phyloP scores from a whole-genome alignment of 2,888 invertebrate genomes.

The Nomada hirtipes region DNA sequence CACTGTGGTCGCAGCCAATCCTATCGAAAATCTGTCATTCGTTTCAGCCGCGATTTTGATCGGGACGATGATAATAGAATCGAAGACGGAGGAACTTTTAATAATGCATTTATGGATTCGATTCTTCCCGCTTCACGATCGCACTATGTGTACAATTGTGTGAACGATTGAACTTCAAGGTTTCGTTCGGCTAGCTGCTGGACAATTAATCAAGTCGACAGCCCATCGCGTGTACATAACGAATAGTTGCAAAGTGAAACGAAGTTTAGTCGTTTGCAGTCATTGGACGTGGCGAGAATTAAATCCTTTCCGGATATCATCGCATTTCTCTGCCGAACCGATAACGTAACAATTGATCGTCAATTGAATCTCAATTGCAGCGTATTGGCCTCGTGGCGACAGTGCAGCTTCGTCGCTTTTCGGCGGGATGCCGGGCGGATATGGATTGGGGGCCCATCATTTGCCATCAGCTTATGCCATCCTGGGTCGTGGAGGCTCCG shows the following conservation, averaged over 20 bases:
- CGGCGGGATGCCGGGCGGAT: conserved; percentile 83
- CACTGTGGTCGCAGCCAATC: too few species aligned
- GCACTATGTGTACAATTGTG: too few species aligned
- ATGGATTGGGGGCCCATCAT: conserved; percentile 83
- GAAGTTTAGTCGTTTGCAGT: not conserved
- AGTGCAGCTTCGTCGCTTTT: conserved; percentile 81
- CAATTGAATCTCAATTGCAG: conserved; percentile 84
- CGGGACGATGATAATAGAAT: too few species aligned
- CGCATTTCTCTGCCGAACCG: not conserved
- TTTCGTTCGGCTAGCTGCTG: too few species aligned
- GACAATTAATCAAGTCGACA: not conserved
- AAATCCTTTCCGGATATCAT: not conserved
- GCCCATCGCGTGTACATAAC: not conserved
- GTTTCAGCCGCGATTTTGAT: too few species aligned
- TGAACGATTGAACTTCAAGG: too few species aligned
- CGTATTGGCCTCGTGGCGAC: conserved; percentile 92
- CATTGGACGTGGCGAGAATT: not conserved
- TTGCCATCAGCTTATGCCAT: conserved; percentile 84
- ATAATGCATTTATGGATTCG: too few species aligned
- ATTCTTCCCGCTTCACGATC: too few species aligned
- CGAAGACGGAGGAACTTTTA: too few species aligned
- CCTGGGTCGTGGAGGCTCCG: conserved; percentile 81
- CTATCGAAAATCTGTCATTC: too few species aligned
- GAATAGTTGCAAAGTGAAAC: not conserved
- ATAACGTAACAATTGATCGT: conserved; percentile 12